Evolutionary conservation across 2,797 vertebrate genomes (phyloP).

Genomic region (Gallinago nigripennis): DNA sequence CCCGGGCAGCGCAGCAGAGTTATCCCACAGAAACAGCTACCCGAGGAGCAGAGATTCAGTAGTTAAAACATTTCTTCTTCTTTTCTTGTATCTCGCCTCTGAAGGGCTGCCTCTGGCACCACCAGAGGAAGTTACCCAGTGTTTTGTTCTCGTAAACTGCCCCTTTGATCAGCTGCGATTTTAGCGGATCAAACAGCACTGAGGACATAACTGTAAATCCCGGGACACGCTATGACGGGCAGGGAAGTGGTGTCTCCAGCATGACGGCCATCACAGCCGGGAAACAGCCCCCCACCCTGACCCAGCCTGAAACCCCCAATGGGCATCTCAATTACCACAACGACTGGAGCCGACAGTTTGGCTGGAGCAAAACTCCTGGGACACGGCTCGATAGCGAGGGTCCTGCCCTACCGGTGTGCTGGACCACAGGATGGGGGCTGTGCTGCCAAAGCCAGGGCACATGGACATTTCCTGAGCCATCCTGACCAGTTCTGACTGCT

Average conservation of each 20-base stretch:
- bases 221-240: not conserved
- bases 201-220: slow-evolving; percentile 20
- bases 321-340: not conserved
- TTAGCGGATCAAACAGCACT: slow-evolving; percentile 30
- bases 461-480: accelerated
- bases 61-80: slow-evolving; percentile 24
- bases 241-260: slow-evolving; percentile 14
- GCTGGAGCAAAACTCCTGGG: not conserved
- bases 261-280: not conserved
- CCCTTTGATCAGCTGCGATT: slow-evolving; percentile 51
- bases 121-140: slow-evolving; percentile 48
- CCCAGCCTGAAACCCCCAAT: not conserved
- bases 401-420: accelerated
- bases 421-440: accelerated
- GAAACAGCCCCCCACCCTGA: not conserved
- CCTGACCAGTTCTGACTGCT: not conserved
- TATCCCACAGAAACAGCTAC: not conserved
- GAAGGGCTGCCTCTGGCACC: slow-evolving; percentile 43
- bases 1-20: not conserved
- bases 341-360: accelerated
- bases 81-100: not conserved
- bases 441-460: not conserved
- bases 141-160: slow-evolving; percentile 46
- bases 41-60: not conserved
- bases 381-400: accelerated